Percentiles rank a stretch among this genome's conserved stretches.
These are phyloP conservation scores for Adelphocoris suturalis DNA, from an alignment of 2,888 invertebrate genomes.

Conservation along the genomic window DNA sequence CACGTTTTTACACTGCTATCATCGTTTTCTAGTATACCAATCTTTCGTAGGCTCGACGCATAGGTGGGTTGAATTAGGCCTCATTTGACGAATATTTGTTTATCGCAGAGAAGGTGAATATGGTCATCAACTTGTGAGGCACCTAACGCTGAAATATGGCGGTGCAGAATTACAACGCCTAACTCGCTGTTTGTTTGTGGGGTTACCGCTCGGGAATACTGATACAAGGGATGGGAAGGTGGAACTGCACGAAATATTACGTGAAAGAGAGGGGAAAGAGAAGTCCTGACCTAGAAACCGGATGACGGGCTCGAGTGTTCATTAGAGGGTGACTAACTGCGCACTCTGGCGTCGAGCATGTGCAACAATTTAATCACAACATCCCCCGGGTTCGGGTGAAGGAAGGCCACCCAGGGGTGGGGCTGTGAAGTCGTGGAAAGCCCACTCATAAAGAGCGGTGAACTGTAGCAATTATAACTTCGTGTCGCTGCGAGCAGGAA, in stretches of 20 bases:
- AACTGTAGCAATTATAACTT: conserved; percentile 57
- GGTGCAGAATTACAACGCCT: neutral
- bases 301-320: conserved; percentile 66
- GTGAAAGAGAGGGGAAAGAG: neutral
- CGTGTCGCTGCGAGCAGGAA: neutral
- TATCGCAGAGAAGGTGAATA: neutral
- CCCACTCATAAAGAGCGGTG: conserved; percentile 46
- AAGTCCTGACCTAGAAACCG: conserved; percentile 63
- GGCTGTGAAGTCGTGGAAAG: neutral
- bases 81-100: no score
- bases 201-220: conserved; percentile 11
- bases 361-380: conserved; percentile 67
- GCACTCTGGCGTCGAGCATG: conserved; percentile 62
- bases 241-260: conserved; percentile 51
- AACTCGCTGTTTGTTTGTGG: conserved; percentile 4
- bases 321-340: conserved; percentile 66
- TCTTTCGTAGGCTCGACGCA: neutral
- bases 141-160: neutral
- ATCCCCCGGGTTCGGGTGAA: conserved; percentile 25
- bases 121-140: neutral
- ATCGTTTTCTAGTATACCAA: no score
- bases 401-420: neutral
- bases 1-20: no score
- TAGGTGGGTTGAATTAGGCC: no score
- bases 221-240: conserved; percentile 14